phyloP scores from a whole-genome alignment of 1,140 invertebrate species.

The Diprion similis region DNA sequence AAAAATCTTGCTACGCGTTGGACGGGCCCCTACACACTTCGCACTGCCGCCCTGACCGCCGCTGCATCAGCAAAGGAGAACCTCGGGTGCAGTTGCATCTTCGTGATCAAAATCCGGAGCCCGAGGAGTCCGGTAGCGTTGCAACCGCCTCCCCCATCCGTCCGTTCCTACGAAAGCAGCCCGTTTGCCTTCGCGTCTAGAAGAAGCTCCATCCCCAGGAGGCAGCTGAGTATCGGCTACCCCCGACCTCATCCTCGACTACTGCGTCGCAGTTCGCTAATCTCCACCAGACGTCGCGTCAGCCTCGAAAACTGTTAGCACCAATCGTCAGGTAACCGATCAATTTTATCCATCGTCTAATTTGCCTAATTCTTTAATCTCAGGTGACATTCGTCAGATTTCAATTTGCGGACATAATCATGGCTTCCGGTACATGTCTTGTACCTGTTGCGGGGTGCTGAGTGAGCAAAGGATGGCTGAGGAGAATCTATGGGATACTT shows the following conservation, averaged over 20 bases:
- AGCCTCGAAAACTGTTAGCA: slow-evolving; percentile 60
- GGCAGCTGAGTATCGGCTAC: slow-evolving; percentile 25
- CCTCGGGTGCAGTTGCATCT: slow-evolving; percentile 19
- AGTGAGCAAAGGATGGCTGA: no score
- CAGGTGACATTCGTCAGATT: no score
- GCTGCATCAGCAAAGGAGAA: slow-evolving; percentile 28
- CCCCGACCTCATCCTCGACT: slow-evolving; percentile 32
- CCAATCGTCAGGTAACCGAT: slow-evolving; percentile 48
- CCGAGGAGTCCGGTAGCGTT: slow-evolving; percentile 34
- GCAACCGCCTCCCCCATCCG: slow-evolving; percentile 55
- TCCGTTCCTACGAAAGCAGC: slow-evolving; percentile 55
- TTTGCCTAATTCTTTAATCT: no score
- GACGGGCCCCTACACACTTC: slow-evolving; percentile 63
- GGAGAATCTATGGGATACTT: no score
- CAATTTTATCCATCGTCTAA: no score
- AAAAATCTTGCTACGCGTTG: slow-evolving; percentile 64
- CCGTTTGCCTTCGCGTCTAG: slow-evolving; percentile 29
- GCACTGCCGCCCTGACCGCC: slow-evolving; percentile 56
- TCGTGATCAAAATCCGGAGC: slow-evolving; percentile 15
- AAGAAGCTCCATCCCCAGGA: slow-evolving; percentile 14
- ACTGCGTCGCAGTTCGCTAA: slow-evolving; percentile 43
- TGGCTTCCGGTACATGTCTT: background rate
- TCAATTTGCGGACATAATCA: background rate
- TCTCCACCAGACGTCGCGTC: slow-evolving; percentile 55
- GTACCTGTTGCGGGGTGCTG: background rate